Conservation (phyloP, 2,888 invertebrate genomes). For the Drosophila limbata region DNA sequence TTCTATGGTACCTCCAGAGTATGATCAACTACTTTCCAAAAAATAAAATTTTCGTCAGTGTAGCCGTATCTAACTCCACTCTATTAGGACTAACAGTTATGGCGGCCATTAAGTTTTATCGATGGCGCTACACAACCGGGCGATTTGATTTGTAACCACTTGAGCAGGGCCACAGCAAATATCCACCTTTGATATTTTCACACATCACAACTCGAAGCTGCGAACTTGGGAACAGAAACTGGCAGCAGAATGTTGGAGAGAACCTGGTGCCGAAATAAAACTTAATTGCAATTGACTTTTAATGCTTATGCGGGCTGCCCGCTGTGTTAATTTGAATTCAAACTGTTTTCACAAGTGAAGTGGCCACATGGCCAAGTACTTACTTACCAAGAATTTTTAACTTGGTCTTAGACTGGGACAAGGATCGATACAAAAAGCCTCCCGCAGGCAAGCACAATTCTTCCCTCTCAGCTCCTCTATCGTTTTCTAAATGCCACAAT, state of each 20-base stretch:
- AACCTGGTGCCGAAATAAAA: conserved; percentile 59
- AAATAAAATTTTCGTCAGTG: conserved; percentile 35
- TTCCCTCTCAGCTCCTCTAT: background rate
- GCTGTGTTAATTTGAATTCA: conserved; percentile 82
- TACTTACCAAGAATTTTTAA: background rate
- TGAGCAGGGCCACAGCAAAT: conserved; percentile 48
- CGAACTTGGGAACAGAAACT: background rate
- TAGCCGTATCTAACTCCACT: conserved; percentile 44
- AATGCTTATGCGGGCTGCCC: conserved; percentile 69
- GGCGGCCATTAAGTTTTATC: conserved; percentile 84
- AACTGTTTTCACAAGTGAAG: conserved; percentile 74
- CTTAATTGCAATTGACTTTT: conserved; percentile 81
- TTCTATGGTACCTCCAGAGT: background rate
- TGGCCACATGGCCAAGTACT: conserved; percentile 43
- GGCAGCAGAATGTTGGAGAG: conserved; percentile 2
- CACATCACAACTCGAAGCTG: conserved; percentile 50
- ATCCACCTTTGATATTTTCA: conserved; percentile 79
- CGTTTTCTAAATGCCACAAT: conserved; percentile 51
- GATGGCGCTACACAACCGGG: conserved; percentile 68
- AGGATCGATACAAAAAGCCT: conserved; percentile 12
- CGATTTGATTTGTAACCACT: conserved; percentile 80
- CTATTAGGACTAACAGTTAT: conserved; percentile 80
- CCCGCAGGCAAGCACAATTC: conserved; percentile 21
- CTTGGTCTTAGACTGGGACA: conserved; percentile 13
- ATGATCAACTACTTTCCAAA: background rate